phyloP scores from a whole-genome alignment of 2,797 vertebrate genomes.

The Picus viridis region DNA sequence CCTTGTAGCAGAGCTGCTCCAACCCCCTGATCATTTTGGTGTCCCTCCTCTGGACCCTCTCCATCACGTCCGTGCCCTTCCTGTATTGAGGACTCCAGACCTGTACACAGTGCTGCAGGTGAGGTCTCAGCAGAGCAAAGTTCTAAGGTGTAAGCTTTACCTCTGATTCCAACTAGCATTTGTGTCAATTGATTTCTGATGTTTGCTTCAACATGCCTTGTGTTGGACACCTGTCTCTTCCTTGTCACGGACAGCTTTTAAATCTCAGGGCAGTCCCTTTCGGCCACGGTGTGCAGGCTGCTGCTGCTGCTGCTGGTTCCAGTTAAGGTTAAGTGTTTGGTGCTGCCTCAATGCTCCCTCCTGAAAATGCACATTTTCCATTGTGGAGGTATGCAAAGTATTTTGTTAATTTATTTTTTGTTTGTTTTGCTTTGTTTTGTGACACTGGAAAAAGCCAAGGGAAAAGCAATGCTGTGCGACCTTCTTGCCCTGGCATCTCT shows the following conservation, averaged over 20 bases:
- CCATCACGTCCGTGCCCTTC: no score
- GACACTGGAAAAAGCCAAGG: constrained; percentile 49
- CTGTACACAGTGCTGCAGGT: no score
- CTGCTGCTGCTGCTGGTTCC: not conserved
- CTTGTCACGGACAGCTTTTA: not conserved
- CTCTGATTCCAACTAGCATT: not conserved
- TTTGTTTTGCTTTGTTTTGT: not conserved
- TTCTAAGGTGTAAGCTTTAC: not conserved
- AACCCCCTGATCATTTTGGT: no score
- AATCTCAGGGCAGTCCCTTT: not conserved
- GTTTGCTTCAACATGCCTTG: not conserved
- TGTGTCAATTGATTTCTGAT: not conserved
- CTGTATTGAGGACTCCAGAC: no score
- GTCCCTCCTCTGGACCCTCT: no score
- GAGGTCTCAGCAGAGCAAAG: no score
- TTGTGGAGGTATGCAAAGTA: not conserved
- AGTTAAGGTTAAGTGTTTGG: not conserved
- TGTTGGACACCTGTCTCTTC: accelerated
- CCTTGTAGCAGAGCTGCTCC: no score
- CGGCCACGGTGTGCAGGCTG: not conserved
- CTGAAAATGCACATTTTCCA: not conserved
- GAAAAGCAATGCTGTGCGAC: not conserved
- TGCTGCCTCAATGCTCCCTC: not conserved
- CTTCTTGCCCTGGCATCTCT: constrained; percentile 47
- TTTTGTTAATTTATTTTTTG: not conserved